Base-by-base conservation (phyloP, 2,888 invertebrate species). In the Horisme vitalbata region DNA sequence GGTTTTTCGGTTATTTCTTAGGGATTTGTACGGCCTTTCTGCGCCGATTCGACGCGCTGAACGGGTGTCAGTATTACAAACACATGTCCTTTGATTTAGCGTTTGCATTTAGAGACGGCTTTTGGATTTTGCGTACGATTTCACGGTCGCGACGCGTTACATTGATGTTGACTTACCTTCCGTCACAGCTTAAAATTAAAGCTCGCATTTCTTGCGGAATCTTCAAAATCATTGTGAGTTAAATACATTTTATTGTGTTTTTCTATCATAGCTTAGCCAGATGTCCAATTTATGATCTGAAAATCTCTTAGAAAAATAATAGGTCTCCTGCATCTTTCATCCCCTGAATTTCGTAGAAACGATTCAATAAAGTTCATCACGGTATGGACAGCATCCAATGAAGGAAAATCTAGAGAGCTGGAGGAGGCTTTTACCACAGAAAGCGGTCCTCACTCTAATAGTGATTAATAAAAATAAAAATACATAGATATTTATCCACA, bases 1-100 rank as follows among this genome's bases (percentile, higher is more conserved):
- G 90, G 90, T 90, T 90, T 89, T 85, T 89, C 90, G 90, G 88
- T 90, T 86, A 85, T 89, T 90, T 90, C 90, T 90, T 87, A 82
- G 68, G 79, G 83, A 90, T 90, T 90, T 89, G 82, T 82, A 90
- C 87, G 88, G 89, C 76, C 85, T 90, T 90, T 90, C 90, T 90
- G 85, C 89, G 75, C 55, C 63, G 71, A 90, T 90, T 90, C 72
- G 88, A 68, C 60, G 55, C 83, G 88, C 80, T 80, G 76, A 77
- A 89, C 87, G 87, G 86, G 79, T 85, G 87, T 88, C 81, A 85
- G 85, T 53, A 82, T 84, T 79, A 83, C 87, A 85, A 87, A 88
- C 89, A 88, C 80, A 86, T 86, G 87, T 65, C 73, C 65, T 79
- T 89, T 87, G 87, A 88, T 82, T 86, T 80, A 82, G 68, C 47